A percentile compares a stretch with the other conserved stretches of the same genome.
Evolutionary conservation across 2,113 vertebrate genomes (phyloP).

Genomic region (Haplochromis vanheusdeni): DNA sequence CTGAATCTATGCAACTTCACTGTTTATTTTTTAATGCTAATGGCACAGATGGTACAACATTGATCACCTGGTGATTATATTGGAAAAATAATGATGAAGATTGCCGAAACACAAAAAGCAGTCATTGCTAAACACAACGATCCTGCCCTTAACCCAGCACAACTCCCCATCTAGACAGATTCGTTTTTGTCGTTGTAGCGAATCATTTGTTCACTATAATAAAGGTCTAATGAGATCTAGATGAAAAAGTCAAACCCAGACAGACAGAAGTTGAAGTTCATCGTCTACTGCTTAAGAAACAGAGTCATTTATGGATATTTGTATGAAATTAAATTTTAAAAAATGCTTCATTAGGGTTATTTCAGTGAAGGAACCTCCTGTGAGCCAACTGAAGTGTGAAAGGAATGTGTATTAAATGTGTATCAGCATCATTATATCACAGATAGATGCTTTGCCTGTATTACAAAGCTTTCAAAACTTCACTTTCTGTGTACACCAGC

Average conservation of each 20-base stretch:
- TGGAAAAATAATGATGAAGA: not conserved
- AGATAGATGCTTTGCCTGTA: not conserved
- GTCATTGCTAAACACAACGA: not conserved
- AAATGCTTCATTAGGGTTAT: not conserved
- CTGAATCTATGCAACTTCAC: not conserved
- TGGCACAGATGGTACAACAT: not conserved
- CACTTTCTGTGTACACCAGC: not conserved
- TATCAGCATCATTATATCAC: not conserved
- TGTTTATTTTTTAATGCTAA: not conserved
- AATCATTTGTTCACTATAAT: not conserved
- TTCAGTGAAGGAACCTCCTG: not conserved
- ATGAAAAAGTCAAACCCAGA: not conserved
- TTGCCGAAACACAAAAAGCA: not conserved
- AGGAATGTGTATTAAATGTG: not conserved
- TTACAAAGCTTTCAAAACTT: not conserved
- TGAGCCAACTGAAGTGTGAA: not conserved
- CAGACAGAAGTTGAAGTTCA: not conserved
- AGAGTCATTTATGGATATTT: not conserved
- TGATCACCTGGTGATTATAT: not conserved
- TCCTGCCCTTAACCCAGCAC: not conserved
- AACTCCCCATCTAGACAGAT: not conserved
- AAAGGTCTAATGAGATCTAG: not conserved
- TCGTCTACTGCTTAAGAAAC: not conserved
- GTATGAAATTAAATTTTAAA: not conserved
- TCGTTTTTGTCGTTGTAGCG: not conserved